Conservation (phyloP, 1,140 invertebrate species). For the Dendroctonus ponderosae region DNA sequence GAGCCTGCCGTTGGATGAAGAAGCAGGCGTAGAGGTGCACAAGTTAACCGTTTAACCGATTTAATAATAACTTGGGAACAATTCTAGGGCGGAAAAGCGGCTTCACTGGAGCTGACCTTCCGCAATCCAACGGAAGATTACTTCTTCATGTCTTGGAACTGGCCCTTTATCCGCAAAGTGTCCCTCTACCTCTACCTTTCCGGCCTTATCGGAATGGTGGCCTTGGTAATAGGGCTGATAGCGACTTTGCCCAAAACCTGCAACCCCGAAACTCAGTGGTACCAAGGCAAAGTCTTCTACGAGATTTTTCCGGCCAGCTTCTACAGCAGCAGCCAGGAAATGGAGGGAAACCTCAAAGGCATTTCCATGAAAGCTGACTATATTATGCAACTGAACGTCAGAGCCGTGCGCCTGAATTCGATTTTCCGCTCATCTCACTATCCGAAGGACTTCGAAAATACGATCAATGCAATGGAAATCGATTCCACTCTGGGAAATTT, state of each 20-base stretch:
- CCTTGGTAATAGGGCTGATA: slow-evolving; percentile 68
- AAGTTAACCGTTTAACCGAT: neutral
- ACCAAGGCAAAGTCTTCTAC: slow-evolving; percentile 77
- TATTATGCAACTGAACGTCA: slow-evolving; percentile 63
- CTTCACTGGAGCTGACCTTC: slow-evolving; percentile 57
- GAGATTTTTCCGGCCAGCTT: slow-evolving; percentile 82
- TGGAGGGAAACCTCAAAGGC: slow-evolving; percentile 72
- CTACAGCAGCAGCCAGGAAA: slow-evolving; percentile 73
- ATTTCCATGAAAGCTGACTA: slow-evolving; percentile 67
- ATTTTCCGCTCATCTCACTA: slow-evolving; percentile 70
- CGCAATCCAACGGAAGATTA: slow-evolving; percentile 60
- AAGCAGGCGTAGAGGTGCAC: slow-evolving; percentile 44
- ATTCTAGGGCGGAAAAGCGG: slow-evolving; percentile 44
- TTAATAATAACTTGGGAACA: slow-evolving; percentile 1
- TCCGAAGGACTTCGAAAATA: slow-evolving; percentile 66
- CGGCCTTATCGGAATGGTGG: slow-evolving; percentile 65
- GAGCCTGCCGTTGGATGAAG: slow-evolving; percentile 51
- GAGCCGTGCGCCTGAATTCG: slow-evolving; percentile 69
- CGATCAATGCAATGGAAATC: slow-evolving; percentile 62
- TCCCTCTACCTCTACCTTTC: slow-evolving; percentile 71
- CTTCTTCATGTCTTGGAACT: slow-evolving; percentile 77
- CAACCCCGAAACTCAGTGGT: slow-evolving; percentile 69
- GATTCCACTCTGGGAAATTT: slow-evolving; percentile 63
- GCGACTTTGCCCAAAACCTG: slow-evolving; percentile 68
- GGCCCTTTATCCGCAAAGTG: slow-evolving; percentile 70